These are phyloP conservation scores for Gambelia wislizenii DNA, from an alignment of 2,797 vertebrate genomes.

Conservation along the genomic window DNA sequence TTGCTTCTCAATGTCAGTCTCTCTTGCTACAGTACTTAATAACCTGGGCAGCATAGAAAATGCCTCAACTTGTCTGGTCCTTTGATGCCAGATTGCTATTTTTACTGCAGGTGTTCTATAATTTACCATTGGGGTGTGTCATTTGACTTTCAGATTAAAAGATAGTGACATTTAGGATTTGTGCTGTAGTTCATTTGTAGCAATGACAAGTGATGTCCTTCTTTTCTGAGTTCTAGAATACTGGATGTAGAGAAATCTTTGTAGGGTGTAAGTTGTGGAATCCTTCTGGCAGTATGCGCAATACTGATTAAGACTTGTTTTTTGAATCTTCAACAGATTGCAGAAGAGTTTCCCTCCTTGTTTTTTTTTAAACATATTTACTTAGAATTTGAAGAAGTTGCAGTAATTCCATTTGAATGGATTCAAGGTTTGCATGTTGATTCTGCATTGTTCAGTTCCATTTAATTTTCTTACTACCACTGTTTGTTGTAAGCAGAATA, in stretches of 20 bases:
- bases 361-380: neutral
- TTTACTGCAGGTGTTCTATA: neutral
- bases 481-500: slow-evolving; percentile 15
- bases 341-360: neutral
- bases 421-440: slow-evolving; percentile 24
- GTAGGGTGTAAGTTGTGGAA: neutral
- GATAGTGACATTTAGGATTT: neutral
- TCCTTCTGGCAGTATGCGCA: neutral
- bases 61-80: neutral
- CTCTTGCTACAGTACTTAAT: neutral
- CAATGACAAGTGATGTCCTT: too few species aligned
- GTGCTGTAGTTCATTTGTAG: neutral
- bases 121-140: too few species aligned
- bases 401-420: neutral
- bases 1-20: too few species aligned
- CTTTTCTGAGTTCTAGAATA: neutral
- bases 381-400: neutral
- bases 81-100: slow-evolving; percentile 41
- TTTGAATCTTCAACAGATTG: accelerated
- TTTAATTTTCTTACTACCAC: neutral
- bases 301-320: neutral
- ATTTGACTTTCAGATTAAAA: accelerated
- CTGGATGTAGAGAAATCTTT: neutral
- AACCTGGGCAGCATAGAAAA: neutral
- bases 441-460: slow-evolving; percentile 30